A percentile compares a stretch with the other conserved stretches of the same genome.
Conservation (phyloP, 2,113 vertebrate genomes). For the Chionis minor region DNA sequence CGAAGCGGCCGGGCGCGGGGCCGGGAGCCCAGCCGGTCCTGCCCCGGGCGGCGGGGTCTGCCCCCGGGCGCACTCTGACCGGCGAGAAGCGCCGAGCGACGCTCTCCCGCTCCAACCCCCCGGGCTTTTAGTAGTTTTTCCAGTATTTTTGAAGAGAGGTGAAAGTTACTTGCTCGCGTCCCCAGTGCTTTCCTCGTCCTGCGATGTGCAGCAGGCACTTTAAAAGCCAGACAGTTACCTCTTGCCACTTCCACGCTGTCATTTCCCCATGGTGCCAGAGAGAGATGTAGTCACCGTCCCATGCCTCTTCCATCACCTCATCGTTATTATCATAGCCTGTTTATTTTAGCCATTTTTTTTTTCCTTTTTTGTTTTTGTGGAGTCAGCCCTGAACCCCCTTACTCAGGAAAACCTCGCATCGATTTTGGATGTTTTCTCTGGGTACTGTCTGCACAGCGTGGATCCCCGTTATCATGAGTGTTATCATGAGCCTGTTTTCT, state of each 20-base stretch:
- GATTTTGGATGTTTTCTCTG: neutral
- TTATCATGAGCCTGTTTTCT: neutral
- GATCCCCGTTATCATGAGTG: neutral
- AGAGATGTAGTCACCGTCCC: neutral
- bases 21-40: neutral
- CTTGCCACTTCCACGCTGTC: accelerated
- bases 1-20: neutral
- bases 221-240: accelerated
- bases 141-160: neutral
- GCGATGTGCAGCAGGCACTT: neutral
- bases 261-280: neutral
- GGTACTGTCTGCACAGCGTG: neutral
- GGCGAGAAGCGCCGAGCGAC: accelerated
- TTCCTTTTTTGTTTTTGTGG: neutral
- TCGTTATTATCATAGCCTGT: neutral
- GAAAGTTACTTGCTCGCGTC: accelerated
- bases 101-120: neutral
- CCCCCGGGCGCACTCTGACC: neutral
- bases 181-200: neutral
- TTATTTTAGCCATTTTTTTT: neutral
- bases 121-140: neutral
- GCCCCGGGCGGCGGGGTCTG: neutral
- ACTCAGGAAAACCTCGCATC: neutral
- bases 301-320: neutral
- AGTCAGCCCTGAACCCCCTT: neutral